Evolutionary conservation across 2,113 vertebrate species (phyloP).

Genomic region (Chinchilla lanigera): DNA sequence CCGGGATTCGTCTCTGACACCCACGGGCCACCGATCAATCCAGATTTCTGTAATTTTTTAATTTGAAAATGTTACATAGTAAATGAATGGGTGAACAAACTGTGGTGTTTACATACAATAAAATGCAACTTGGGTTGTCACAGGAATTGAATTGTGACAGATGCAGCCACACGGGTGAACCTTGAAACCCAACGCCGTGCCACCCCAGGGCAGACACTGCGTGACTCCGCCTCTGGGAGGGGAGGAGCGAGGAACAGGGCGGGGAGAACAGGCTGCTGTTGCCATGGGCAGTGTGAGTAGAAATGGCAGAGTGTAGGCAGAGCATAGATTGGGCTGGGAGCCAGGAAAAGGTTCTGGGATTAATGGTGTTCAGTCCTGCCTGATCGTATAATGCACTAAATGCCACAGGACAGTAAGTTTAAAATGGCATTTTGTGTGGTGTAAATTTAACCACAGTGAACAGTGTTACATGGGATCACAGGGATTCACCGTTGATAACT

Average conservation of each 20-base stretch:
- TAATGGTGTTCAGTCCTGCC: neutral
- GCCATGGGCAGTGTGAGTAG: neutral
- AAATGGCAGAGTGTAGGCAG: rapidly evolving
- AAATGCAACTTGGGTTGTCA: neutral
- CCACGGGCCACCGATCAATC: neutral
- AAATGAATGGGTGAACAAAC: neutral
- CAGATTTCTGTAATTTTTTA: neutral
- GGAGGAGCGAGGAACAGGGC: neutral
- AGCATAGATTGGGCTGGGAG: neutral
- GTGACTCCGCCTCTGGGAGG: neutral
- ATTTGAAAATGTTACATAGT: neutral
- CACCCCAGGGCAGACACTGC: neutral
- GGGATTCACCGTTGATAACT: neutral
- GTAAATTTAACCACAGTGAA: neutral
- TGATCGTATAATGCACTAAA: neutral
- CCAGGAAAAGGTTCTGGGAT: neutral
- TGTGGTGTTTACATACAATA: neutral
- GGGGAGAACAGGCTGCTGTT: neutral
- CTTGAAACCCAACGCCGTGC: too few species aligned
- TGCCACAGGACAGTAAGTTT: neutral
- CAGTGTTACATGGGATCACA: neutral
- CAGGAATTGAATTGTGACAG: neutral
- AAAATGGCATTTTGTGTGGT: neutral
- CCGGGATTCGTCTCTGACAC: neutral
- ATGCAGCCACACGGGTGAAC: neutral